Conservation (phyloP, 1,140 invertebrate species). For the Hyles vespertilio region DNA sequence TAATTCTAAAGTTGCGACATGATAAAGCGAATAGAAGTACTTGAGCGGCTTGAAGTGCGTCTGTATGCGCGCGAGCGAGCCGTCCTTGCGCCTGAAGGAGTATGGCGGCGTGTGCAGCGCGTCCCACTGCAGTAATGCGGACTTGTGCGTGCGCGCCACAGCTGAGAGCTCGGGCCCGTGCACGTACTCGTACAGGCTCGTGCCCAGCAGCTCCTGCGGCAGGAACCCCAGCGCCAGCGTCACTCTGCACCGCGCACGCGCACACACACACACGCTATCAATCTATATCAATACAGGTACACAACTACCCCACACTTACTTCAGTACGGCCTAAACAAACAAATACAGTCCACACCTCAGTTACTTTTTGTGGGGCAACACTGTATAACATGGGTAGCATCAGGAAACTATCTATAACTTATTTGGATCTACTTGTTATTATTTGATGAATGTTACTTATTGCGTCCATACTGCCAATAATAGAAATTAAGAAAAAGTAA, state of each 20-base stretch:
- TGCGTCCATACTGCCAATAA: no score
- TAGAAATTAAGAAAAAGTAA: no score
- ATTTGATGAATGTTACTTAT: no score
- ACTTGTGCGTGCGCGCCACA: constrained; percentile 90
- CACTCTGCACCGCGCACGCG: constrained; percentile 76
- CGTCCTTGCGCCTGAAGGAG: constrained; percentile 87
- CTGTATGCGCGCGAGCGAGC: constrained; percentile 83
- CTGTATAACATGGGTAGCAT: no score
- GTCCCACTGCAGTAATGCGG: constrained; percentile 82
- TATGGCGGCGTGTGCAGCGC: constrained; percentile 83
- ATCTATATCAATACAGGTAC: no score
- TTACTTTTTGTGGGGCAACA: no score
- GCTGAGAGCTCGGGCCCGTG: constrained; percentile 88
- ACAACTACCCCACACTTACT: no score
- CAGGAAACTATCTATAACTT: no score
- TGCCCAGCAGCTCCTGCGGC: constrained; percentile 94
- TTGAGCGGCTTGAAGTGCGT: constrained; percentile 92
- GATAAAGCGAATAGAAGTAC: constrained; percentile 14
- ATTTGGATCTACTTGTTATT: no score
- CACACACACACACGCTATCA: no score
- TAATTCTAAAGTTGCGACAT: not conserved
- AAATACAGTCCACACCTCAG: no score
- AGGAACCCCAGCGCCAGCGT: constrained; percentile 92
- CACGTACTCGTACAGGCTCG: constrained; percentile 96
- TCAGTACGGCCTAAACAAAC: no score